Percentiles rank a stretch among this genome's conserved stretches.
Conservation (phyloP, 2,888 invertebrate genomes). For the Julus scandinavius region DNA sequence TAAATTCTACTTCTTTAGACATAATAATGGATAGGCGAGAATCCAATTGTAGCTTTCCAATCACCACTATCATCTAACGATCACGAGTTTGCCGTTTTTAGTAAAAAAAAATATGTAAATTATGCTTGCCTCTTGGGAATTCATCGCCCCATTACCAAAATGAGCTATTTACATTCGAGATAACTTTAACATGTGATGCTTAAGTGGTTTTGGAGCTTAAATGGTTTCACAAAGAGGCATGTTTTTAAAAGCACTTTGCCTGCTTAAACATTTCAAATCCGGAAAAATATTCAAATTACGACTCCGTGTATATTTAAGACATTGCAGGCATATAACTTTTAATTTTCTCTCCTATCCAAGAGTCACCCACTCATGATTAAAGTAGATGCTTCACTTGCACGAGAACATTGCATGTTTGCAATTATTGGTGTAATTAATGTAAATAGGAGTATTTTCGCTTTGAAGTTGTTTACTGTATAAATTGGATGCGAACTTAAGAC, state of each 20-base stretch:
- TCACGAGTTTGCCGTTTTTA: not conserved
- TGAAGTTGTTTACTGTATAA: not conserved
- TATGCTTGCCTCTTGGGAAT: not conserved
- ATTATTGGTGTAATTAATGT: not conserved
- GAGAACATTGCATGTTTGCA: not conserved
- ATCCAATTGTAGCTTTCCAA: not conserved
- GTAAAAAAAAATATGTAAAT: not conserved
- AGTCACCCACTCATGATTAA: not conserved
- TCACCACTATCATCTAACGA: not conserved
- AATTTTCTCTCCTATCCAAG: not conserved
- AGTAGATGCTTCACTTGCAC: not conserved
- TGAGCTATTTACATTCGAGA: slow-evolving; percentile 33
- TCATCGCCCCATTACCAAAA: slow-evolving; percentile 3
- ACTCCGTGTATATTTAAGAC: not conserved
- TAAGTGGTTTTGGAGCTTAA: slow-evolving; percentile 21
- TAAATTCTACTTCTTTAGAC: no score
- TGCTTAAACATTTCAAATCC: slow-evolving; percentile 19
- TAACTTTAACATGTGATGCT: slow-evolving; percentile 30
- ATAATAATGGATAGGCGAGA: not conserved
- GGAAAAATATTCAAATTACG: not conserved
- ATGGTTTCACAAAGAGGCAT: not conserved
- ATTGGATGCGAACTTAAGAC: not conserved
- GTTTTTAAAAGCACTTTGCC: not conserved
- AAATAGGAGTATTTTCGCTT: not conserved
- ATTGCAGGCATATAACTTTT: slow-evolving; percentile 12